Base-by-base conservation (phyloP, 2,797 vertebrate species). In the Aplochiton taeniatus region DNA sequence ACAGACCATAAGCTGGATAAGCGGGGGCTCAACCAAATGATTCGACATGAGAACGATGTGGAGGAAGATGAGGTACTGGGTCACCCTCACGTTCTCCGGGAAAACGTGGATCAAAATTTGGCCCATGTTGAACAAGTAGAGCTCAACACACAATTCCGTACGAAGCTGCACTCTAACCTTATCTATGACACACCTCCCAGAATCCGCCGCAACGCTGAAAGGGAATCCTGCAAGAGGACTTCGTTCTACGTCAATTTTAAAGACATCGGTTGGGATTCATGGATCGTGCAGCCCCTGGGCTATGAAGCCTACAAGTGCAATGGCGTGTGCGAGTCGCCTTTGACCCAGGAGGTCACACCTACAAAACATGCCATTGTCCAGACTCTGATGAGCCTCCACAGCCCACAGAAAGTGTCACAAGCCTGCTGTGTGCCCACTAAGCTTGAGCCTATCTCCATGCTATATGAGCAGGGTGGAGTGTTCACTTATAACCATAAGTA, bases 391-490 rank as follows among this genome's bases (percentile, higher is more conserved):
- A 96, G 95, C 65, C 69, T 93, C 66, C 95, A 93, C 79, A 94
- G 91, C 70, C 93, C 96, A 31, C 90, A 97, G 79, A 95, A 86
- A 79, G 94, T 89, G 44, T 93, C 94, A 10, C 93, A 89, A 77
- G 94, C 94, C 75, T 98, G 96, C 85, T 98, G 97, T 1, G 96
- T 98, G 13, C 96, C 97, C 66, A 98, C 96, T 6, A 97, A 96
- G 79, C 73, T 99, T 57, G 94, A 97, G 46, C 95, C 97, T n/a
- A 98, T 98, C 76, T 95, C 96, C 0, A 93, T 99, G 58, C 96
- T 98, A 75, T 98, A 98, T 80, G 67, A 92, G 58, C 96, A 93
- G 64, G 95, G 95, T 3, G 96, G 93, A 0, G 93, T 96, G 1
- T 91, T 97, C 80, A 97, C 96, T 58, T 96, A 95, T 85, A 96